Evolutionary conservation across 2,113 vertebrate genomes (phyloP).

Genomic region (Cynopterus brachyotis): DNA sequence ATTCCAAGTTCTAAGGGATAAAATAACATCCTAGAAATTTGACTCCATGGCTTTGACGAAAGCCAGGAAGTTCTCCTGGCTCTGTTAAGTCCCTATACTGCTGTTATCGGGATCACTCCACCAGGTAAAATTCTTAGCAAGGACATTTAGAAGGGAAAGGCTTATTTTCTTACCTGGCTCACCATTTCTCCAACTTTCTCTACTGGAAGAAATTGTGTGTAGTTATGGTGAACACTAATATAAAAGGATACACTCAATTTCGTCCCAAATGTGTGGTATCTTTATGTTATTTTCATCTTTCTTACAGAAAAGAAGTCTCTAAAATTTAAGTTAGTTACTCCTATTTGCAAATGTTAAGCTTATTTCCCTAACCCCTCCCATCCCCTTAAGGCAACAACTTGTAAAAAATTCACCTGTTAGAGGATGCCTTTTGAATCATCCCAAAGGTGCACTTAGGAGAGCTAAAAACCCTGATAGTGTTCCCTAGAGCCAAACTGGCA

Average conservation of each 20-base stretch:
- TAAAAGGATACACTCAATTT: neutral
- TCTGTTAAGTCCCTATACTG: neutral
- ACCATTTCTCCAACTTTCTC: neutral
- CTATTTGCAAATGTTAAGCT: neutral
- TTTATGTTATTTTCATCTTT: neutral
- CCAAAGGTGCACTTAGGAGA: neutral
- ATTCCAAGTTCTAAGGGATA: neutral
- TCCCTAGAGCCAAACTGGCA: neutral
- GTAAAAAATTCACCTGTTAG: neutral
- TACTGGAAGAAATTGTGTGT: neutral
- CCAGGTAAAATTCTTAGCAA: neutral
- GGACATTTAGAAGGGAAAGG: conserved; percentile 15
- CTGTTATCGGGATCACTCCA: neutral
- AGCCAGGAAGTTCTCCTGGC: neutral
- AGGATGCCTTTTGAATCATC: neutral
- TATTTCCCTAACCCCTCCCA: neutral
- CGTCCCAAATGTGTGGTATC: neutral
- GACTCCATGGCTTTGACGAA: neutral
- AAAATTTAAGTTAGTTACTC: neutral
- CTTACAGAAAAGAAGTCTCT: neutral
- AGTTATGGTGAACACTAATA: neutral
- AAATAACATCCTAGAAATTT: neutral
- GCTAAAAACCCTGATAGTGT: neutral
- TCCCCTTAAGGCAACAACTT: neutral
- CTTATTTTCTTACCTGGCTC: neutral